Conservation (phyloP, 2,113 vertebrate genomes). For the Cyprinodon brontotheroides region DNA sequence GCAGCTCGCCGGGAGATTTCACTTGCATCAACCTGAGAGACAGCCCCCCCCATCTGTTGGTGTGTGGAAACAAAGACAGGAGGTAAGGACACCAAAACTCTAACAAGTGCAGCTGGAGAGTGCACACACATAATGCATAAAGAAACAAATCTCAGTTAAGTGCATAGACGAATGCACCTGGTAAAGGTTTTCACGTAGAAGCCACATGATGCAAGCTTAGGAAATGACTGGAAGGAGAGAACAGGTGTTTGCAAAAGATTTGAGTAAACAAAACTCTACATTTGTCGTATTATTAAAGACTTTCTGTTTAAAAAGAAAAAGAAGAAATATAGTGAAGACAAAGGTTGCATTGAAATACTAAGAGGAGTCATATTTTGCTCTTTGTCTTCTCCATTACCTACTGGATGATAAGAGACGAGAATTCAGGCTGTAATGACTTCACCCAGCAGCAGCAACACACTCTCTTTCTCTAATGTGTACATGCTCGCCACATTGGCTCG, state of each 20-base stretch:
- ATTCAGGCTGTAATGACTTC: constrained; percentile 15
- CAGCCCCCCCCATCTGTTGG: constrained; percentile 86
- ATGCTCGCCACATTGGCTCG: constrained; percentile 58
- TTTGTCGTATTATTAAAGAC: constrained; percentile 25
- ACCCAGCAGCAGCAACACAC: constrained; percentile 5
- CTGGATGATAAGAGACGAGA: constrained; percentile 9
- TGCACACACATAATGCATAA: neutral
- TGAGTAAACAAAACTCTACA: constrained; percentile 28
- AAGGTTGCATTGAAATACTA: constrained; percentile 19
- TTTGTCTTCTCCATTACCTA: constrained; percentile 37
- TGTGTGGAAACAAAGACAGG: constrained; percentile 93
- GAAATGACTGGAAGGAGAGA: constrained; percentile 1
- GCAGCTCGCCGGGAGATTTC: constrained; percentile 88
- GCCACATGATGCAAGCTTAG: constrained; percentile 9
- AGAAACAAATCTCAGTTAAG: constrained; percentile 14
- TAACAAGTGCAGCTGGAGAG: neutral
- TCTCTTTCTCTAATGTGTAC: constrained; percentile 23
- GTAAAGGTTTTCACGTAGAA: constrained; percentile 31
- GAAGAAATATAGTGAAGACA: constrained; percentile 23
- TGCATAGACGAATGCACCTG: neutral
- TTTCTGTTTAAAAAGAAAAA: constrained; percentile 43
- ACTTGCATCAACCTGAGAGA: constrained; percentile 88
- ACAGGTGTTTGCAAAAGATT: constrained; percentile 57
- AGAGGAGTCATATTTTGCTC: constrained; percentile 17
- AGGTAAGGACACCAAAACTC: constrained; percentile 76